Base-by-base conservation (phyloP, 2,888 invertebrate genomes). In the Caenorhabditis sp. region DNA sequence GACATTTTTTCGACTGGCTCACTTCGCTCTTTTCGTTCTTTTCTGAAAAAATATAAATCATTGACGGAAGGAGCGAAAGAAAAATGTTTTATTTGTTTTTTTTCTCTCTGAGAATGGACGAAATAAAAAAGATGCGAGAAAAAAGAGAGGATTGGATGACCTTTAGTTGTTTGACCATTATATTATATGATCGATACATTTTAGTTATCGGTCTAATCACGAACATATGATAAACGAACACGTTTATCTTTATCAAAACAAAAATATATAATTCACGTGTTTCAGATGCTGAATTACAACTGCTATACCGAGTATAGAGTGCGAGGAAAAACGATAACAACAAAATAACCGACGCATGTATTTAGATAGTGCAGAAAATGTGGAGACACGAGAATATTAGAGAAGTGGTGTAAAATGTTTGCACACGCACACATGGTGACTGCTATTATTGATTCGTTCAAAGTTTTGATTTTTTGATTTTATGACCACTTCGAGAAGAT, bases 11-110 rank as follows among this genome's bases (percentile, higher is more conserved):
- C 43, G 14, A 14, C 5, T 43, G 43, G 43, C 26, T 63, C 69
- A 51, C 73, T 77, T 12, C 79, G 72, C n/a, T 73, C 73, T 57
- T 81, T 83, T 51, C 79, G 71, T 54, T 80, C 81, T 59, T 80
- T 81, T 66, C 84, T 84, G 66, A 60, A 84, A 77, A 53, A 60
- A 65, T 62, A 17, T 43, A 43, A 43, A 17, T 43, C 57, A 65
- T 61, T 55, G 58, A 57, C 10, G 51, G 21, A 21, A 53, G 37
- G 23, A 21, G 50, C 51, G 51, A 19, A 1, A 23, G 21, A 23
- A 23, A 10, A 43, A 43, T 43, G 43, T 43, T 51, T 10, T 51
- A 17, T 19, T n/a, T 51, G 51, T 51, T 21, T 19, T n/a, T 21
- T 51, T 51, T 51, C 5, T 14, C 50, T n/a, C 51, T 3, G 37